Evolutionary conservation across 1,140 invertebrate genomes (phyloP).

Genomic region (Drosophila nasuta): DNA sequence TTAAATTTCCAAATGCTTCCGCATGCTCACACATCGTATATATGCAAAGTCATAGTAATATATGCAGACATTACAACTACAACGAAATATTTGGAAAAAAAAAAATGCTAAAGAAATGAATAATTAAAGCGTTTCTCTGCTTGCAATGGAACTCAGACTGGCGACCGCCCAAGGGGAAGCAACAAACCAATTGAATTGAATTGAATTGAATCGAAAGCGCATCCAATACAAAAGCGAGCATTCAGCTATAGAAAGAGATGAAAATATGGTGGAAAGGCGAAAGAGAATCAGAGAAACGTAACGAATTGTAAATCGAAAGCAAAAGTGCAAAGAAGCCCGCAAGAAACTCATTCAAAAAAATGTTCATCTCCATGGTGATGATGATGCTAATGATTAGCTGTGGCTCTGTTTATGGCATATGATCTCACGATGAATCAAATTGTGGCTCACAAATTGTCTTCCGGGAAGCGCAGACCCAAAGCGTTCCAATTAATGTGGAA

Average conservation of each 20-base stretch:
- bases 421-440: constrained; percentile 39
- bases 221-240: constrained; percentile 38
- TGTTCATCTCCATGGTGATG: constrained; percentile 22
- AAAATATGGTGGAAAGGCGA: background rate
- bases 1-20: constrained; percentile 39
- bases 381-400: constrained; percentile 29
- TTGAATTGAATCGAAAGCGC: constrained; percentile 48
- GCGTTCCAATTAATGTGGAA: constrained; percentile 65
- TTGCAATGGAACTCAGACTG: constrained; percentile 12
- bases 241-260: constrained; percentile 24
- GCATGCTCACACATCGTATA: constrained; percentile 23
- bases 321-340: constrained; percentile 36
- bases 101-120: constrained; percentile 47
- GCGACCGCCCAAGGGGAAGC: constrained; percentile 31
- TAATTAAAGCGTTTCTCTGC: constrained; percentile 27
- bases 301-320: constrained; percentile 40
- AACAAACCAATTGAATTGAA: constrained; percentile 46
- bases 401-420: constrained; percentile 14
- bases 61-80: background rate
- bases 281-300: constrained; percentile 11
- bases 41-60: constrained; percentile 1
- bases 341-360: constrained; percentile 22
- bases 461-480: constrained; percentile 29
- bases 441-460: constrained; percentile 37
- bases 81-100: constrained; percentile 16